These are phyloP conservation scores for Menidia beryllina DNA, from an alignment of 2,113 vertebrate genomes.

Conservation along the genomic window DNA sequence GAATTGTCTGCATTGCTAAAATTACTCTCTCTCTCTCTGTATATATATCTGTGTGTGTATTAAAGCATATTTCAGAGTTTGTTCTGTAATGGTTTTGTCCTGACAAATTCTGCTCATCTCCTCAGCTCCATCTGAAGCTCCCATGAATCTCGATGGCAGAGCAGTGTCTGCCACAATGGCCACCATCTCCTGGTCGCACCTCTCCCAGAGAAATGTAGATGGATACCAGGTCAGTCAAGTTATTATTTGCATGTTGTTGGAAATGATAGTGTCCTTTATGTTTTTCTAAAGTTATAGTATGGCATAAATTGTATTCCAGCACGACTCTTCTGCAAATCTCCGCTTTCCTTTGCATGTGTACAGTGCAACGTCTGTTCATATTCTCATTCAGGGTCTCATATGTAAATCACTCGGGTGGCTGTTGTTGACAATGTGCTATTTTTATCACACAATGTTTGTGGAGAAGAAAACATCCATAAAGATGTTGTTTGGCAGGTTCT, in stretches of 20 bases:
- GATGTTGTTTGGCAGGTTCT: too few species aligned
- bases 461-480: too few species aligned
- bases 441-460: too few species aligned
- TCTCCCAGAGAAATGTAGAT: constrained; percentile 84
- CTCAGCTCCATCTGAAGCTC: constrained; percentile 88
- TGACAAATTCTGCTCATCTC: constrained; percentile 35
- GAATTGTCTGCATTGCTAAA: constrained; percentile 22
- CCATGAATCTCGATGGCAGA: constrained; percentile 79
- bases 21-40: constrained; percentile 6
- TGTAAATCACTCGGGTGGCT: too few species aligned
- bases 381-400: too few species aligned
- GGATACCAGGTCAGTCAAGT: constrained; percentile 89
- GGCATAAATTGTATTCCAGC: background rate
- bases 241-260: background rate
- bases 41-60: rapidly evolving
- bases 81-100: background rate
- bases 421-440: too few species aligned
- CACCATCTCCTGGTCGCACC: constrained; percentile 87
- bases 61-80: too few species aligned
- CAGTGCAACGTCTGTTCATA: background rate
- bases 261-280: background rate
- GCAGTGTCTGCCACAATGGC: constrained; percentile 90
- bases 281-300: background rate
- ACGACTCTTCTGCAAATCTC: background rate
- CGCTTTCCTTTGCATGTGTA: background rate